Evolutionary conservation across 2,888 invertebrate species (phyloP).

Genomic region (Acanthosoma haemorrhoidale): DNA sequence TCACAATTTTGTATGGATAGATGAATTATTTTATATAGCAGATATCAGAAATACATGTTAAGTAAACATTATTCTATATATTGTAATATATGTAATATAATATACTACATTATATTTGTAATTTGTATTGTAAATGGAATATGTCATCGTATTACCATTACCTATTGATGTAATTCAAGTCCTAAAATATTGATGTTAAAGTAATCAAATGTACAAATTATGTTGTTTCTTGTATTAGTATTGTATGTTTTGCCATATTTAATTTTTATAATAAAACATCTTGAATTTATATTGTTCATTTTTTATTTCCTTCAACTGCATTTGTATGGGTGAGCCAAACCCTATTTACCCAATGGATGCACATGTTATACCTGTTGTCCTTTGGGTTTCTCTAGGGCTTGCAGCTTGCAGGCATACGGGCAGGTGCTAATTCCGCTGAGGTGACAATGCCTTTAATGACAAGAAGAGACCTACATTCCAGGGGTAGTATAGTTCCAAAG

Average conservation of each 20-base stretch:
- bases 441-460: too few relatives aligned
- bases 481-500: too few relatives aligned
- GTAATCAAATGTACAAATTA: slow-evolving; percentile 8
- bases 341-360: too few relatives aligned
- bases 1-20: too few relatives aligned
- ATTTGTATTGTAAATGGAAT: not conserved
- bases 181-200: not conserved
- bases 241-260: slow-evolving; percentile 7
- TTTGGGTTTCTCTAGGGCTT: too few relatives aligned
- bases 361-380: too few relatives aligned
- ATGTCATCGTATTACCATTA: not conserved
- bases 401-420: too few relatives aligned
- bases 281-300: too few relatives aligned
- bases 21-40: not conserved
- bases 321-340: too few relatives aligned
- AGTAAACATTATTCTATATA: not conserved
- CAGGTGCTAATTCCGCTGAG: too few relatives aligned
- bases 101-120: not conserved
- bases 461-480: too few relatives aligned
- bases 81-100: not conserved
- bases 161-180: not conserved
- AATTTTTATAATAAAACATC: slow-evolving; percentile 4
- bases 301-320: too few relatives aligned
- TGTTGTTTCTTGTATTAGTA: slow-evolving; percentile 7
- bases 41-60: not conserved